These are phyloP conservation scores for Caretta caretta DNA, from an alignment of 2,113 vertebrate genomes.

Conservation along the genomic window DNA sequence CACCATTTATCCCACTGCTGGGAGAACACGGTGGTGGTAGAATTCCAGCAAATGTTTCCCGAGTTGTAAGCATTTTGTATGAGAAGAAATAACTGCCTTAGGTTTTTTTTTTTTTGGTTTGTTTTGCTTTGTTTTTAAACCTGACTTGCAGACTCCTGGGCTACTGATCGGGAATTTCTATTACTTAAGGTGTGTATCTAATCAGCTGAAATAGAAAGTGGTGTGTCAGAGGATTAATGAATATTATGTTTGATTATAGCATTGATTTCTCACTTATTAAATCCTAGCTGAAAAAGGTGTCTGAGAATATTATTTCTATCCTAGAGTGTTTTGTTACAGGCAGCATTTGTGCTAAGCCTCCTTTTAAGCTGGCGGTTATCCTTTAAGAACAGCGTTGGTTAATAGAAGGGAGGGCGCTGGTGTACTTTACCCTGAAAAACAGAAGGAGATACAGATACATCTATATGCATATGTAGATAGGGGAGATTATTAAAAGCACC, in stretches of 20 bases:
- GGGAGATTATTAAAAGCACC: background rate
- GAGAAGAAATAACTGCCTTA: slow-evolving; percentile 24
- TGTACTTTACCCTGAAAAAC: background rate
- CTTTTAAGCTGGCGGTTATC: slow-evolving; percentile 48
- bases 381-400: slow-evolving; percentile 22
- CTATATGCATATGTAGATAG: background rate
- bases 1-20: slow-evolving; percentile 6
- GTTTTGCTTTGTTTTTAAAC: too few species aligned
- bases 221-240: slow-evolving; percentile 66
- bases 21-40: slow-evolving; percentile 27
- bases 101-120: background rate
- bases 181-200: slow-evolving; percentile 48
- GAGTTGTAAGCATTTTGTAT: slow-evolving; percentile 28
- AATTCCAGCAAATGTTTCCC: slow-evolving; percentile 59
- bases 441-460: background rate
- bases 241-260: slow-evolving; percentile 55
- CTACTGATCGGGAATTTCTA: slow-evolving; percentile 47
- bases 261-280: slow-evolving; percentile 72
- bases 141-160: background rate
- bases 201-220: slow-evolving; percentile 58
- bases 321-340: slow-evolving; percentile 40
- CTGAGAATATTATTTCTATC: slow-evolving; percentile 47
- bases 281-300: slow-evolving; percentile 45
- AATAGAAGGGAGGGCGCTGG: background rate
- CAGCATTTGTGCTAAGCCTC: slow-evolving; percentile 50